Conservation (phyloP, 2,113 vertebrate genomes). For the Verasper variegatus region DNA sequence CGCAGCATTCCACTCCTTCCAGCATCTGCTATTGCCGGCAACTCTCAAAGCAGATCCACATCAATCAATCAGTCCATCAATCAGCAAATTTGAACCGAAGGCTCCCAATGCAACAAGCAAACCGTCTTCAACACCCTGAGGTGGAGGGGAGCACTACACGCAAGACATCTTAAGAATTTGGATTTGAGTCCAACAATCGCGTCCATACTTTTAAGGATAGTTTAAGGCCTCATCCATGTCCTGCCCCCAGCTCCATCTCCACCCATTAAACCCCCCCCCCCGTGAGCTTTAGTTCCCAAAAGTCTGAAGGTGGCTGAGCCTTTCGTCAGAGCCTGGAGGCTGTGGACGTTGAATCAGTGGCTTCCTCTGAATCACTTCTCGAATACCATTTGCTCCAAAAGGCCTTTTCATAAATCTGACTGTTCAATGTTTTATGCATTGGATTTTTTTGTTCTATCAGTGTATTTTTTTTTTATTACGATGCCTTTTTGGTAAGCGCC, state of each 20-base stretch:
- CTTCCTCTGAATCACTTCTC: constrained; percentile 21
- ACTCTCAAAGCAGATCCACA: neutral
- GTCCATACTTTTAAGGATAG: neutral
- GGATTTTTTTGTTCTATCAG: constrained; percentile 12
- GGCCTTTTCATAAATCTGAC: constrained; percentile 32
- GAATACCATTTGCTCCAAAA: constrained; percentile 28
- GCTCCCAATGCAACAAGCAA: neutral
- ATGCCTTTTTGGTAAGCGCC: constrained; percentile 36
- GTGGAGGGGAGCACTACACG: neutral
- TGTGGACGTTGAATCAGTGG: neutral
- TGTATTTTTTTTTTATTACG: constrained; percentile 12
- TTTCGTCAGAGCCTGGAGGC: constrained; percentile 10
- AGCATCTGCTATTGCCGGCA: neutral
- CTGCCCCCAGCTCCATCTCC: neutral
- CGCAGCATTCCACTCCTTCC: neutral
- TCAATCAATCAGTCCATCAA: neutral
- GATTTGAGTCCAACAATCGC: neutral
- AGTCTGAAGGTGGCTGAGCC: constrained; percentile 4
- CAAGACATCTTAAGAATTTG: neutral
- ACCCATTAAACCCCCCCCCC: neutral
- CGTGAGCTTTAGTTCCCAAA: neutral
- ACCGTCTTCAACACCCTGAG: neutral
- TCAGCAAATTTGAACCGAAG: neutral
- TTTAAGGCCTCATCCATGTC: constrained; percentile 1
- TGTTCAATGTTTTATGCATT: constrained; percentile 46